A percentile compares a stretch with the other conserved stretches of the same genome.
Evolutionary conservation across 2,113 vertebrate species (phyloP).

Genomic region (Sylvia atricapilla): DNA sequence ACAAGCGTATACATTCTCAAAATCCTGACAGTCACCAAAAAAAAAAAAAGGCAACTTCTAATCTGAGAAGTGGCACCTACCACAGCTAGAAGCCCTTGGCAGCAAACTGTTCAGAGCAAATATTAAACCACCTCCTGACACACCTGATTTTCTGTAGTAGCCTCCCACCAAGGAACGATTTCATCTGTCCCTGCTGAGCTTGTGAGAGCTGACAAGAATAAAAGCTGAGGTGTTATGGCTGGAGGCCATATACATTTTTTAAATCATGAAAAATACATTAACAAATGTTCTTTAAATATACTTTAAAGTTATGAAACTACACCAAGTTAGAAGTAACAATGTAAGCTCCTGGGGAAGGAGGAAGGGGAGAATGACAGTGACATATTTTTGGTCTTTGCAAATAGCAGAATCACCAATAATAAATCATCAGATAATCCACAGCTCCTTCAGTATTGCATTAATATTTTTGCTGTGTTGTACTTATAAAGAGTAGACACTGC

Average conservation of each 20-base stretch:
- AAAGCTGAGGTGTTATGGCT: slow-evolving; percentile 5
- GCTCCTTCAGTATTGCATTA: neutral
- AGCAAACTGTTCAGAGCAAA: neutral
- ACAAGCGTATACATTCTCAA: neutral
- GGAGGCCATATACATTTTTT: slow-evolving; percentile 38
- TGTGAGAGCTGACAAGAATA: slow-evolving; percentile 1
- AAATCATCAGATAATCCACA: neutral
- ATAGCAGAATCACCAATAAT: neutral
- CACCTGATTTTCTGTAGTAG: slow-evolving; percentile 20
- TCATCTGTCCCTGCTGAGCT: slow-evolving; percentile 15
- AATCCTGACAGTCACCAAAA: neutral
- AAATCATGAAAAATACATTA: slow-evolving; percentile 37
- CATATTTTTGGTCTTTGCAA: neutral
- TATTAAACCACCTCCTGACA: slow-evolving; percentile 25
- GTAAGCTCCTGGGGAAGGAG: neutral
- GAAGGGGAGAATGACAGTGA: neutral
- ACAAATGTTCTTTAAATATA: slow-evolving; percentile 6
- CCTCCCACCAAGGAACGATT: neutral
- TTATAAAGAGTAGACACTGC: neutral
- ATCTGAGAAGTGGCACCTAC: slow-evolving; percentile 24
- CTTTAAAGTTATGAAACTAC: slow-evolving; percentile 11
- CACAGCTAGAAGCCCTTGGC: neutral
- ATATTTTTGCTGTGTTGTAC: neutral
- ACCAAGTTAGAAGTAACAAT: neutral
- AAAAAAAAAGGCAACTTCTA: neutral